Evolutionary conservation across 2,797 vertebrate species (phyloP).

Genomic region (Phalanger gymnotis): DNA sequence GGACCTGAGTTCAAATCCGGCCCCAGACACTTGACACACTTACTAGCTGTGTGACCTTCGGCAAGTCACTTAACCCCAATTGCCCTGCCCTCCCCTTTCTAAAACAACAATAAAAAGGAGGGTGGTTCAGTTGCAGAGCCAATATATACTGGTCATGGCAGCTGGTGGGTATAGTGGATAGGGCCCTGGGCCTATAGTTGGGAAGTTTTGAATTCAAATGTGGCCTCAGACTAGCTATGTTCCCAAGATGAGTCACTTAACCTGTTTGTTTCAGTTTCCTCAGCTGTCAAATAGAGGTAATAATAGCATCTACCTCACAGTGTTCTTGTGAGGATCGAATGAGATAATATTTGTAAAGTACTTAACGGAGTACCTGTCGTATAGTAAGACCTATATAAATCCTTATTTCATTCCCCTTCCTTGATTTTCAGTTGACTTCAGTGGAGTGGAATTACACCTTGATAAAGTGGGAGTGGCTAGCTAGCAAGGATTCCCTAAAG

Average conservation of each 20-base stretch:
- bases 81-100: no score
- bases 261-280: neutral
- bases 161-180: neutral
- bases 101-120: neutral
- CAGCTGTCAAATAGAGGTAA: neutral
- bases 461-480: neutral
- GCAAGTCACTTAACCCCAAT: no score
- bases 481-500: neutral
- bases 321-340: neutral
- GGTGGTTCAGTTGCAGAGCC: neutral
- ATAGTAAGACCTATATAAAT: neutral
- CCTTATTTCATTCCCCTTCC: neutral
- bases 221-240: neutral
- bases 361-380: neutral
- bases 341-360: neutral
- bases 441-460: neutral
- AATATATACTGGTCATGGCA: neutral
- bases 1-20: no score
- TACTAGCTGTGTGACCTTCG: no score
- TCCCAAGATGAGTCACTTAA: neutral
- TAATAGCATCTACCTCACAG: neutral
- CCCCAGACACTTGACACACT: no score
- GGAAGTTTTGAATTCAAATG: no score
- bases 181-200: neutral
- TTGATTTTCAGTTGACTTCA: neutral